These are phyloP conservation scores for Dendrolimus punctatus DNA, from an alignment of 1,140 invertebrate species.

Conservation along the genomic window DNA sequence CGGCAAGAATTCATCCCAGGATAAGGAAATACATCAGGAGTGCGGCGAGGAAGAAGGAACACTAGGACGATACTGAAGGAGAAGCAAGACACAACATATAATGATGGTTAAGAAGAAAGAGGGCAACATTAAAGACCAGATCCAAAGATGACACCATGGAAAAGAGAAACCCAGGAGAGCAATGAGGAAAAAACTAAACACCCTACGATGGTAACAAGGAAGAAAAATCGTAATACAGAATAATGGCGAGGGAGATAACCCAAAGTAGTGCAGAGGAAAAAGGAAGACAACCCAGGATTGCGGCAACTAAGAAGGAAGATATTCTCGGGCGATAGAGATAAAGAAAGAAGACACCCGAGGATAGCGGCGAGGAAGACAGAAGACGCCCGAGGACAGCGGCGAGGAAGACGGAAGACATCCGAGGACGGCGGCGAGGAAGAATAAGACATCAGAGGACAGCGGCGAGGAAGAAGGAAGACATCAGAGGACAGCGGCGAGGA, in stretches of 20 bases:
- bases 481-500: background rate
- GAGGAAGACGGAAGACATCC: background rate
- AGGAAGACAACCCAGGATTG: too few species aligned
- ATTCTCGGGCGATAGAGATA: background rate
- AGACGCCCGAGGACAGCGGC: background rate
- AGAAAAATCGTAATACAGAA: background rate
- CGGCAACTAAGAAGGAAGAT: constrained; percentile 2
- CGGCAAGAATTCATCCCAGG: too few species aligned
- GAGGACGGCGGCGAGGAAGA: background rate
- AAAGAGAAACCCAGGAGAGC: too few species aligned
- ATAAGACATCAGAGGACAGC: background rate
- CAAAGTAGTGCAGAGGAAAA: background rate
- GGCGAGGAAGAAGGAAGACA: background rate
- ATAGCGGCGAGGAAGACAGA: constrained; percentile 1
- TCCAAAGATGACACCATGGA: too few species aligned
- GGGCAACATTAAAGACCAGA: too few species aligned
- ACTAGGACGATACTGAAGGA: too few species aligned
- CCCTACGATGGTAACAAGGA: background rate
- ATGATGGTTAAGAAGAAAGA: too few species aligned
- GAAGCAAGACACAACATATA: too few species aligned
- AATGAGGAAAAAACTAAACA: too few species aligned
- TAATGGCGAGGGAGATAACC: too few species aligned
- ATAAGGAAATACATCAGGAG: too few species aligned
- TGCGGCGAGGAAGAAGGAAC: too few species aligned
- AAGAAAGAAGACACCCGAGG: background rate